A percentile compares a stretch with the other conserved stretches of the same genome.
phyloP scores from a whole-genome alignment of 2,113 vertebrate species.

The Syngnathus floridae region DNA sequence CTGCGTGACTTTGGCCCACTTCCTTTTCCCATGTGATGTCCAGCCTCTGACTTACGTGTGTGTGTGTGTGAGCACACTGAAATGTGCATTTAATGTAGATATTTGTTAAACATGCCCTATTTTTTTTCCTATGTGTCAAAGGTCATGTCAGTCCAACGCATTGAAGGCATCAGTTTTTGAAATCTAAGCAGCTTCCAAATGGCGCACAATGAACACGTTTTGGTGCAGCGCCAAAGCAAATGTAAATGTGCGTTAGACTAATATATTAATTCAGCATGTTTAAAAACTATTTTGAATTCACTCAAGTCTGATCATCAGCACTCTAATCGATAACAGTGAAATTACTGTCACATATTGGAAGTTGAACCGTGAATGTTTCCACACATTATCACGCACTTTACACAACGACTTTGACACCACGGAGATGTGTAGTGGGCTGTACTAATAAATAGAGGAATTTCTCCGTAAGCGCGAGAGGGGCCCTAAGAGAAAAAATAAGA shows the following conservation, averaged over 20 bases:
- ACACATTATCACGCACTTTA: not conserved
- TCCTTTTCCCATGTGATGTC: slow-evolving; percentile 44
- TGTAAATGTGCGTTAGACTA: no score
- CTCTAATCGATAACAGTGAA: not conserved
- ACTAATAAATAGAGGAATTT: slow-evolving; percentile 68
- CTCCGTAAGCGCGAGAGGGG: slow-evolving; percentile 55
- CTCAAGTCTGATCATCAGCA: not conserved
- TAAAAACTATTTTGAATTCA: no score
- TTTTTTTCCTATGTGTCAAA: not conserved
- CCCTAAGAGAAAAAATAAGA: slow-evolving; percentile 38
- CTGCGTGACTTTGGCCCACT: slow-evolving; percentile 38
- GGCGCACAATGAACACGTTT: not conserved
- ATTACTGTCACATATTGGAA: not conserved
- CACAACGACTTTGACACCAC: not conserved
- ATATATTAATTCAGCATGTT: no score
- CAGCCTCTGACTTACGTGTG: not conserved
- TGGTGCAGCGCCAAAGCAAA: no score
- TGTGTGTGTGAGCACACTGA: not conserved
- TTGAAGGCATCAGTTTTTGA: slow-evolving; percentile 36
- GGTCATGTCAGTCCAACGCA: slow-evolving; percentile 37
- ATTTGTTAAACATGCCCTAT: no score
- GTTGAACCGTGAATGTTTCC: not conserved
- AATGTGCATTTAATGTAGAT: not conserved
- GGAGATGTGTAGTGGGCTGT: not conserved
- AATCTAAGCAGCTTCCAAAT: not conserved